phyloP scores from a whole-genome alignment of 2,797 vertebrate genomes.

The Mormyrops boulengeri region DNA sequence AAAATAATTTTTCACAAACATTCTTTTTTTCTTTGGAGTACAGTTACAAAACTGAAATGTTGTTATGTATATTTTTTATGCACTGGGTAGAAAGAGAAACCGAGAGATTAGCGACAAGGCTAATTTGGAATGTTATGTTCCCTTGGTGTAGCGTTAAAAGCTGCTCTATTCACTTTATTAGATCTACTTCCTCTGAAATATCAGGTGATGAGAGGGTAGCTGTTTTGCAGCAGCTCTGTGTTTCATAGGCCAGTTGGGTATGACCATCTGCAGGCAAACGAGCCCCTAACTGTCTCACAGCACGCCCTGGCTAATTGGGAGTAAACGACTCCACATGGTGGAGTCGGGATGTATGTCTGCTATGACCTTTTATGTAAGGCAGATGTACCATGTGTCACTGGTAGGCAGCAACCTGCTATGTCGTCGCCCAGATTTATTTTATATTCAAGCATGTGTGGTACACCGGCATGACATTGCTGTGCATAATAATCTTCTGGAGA shows the following conservation, averaged over 20 bases:
- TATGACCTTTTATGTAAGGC: neutral
- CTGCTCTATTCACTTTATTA: slow-evolving; percentile 29
- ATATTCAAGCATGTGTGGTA: neutral
- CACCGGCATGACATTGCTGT: neutral
- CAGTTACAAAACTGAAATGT: neutral
- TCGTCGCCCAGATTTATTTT: neutral
- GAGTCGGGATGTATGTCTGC: neutral
- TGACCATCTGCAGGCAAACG: slow-evolving; percentile 12
- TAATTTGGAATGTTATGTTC: slow-evolving; percentile 33
- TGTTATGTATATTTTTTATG: neutral
- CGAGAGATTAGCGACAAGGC: slow-evolving; percentile 20
- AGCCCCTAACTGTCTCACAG: slow-evolving; percentile 1
- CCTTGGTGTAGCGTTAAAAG: neutral
- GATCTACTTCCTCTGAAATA: slow-evolving; percentile 19
- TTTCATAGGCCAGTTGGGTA: neutral
- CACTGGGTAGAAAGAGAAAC: neutral
- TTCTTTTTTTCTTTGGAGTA: neutral
- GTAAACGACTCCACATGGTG: neutral
- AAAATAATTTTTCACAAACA: neutral
- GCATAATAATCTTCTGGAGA: neutral
- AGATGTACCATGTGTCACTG: neutral
- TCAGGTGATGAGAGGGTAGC: slow-evolving; percentile 28
- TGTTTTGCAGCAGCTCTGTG: neutral
- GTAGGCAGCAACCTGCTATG: neutral
- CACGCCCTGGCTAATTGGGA: neutral